Evolutionary conservation across 2,113 vertebrate species (phyloP), one percentile per base, ranked within the genome.

Genomic region (Ctenomys sociabilis): DNA sequence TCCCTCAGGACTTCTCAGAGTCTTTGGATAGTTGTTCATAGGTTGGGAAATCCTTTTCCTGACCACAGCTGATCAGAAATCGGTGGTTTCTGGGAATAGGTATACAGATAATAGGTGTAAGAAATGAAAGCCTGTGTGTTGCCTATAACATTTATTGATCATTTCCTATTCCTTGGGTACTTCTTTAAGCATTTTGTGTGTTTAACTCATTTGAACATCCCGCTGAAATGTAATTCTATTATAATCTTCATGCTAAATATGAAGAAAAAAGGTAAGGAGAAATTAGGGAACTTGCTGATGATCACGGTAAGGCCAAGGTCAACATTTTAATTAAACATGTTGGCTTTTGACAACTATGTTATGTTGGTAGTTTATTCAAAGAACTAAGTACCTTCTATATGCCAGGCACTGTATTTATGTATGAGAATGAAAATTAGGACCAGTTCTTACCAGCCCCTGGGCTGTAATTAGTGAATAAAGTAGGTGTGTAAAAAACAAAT

Each of bases 241-340:
- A 32, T 5, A 14, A 35, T 63, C 73, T 63, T 66, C 35, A 89
- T 87, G 85, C 89, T 85, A 85, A 81, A 82, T 61, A 43, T 85
- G 70, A 68, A 85, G 68, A 93, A 92, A 73, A 7, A 80, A 87
- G 85, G 37, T 30, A 78, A 61, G 84, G 84, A 85, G 13, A 93
- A 57, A 19, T 93, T 80, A 81, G 49, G 32, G 49, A 80, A 52
- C 40, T 88, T 90, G 63, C 82, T 40, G 7, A 16, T 49, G 32
- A n/a, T 84, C 22, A 32, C 28, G 63, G n/a, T 88, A 73, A 90
- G 49, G 37, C 73, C 80, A 86, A 87, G 12, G 22, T 93, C 54
- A 85, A 32, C 90, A 88, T 91, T 93, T 57, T 85, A 81, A 85
- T 64, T 17, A 78, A 81, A 61, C 43, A 78, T 49, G 64, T 77